phyloP scores from a whole-genome alignment of 2,888 invertebrate species.

The Drosophila subsilvestris region DNA sequence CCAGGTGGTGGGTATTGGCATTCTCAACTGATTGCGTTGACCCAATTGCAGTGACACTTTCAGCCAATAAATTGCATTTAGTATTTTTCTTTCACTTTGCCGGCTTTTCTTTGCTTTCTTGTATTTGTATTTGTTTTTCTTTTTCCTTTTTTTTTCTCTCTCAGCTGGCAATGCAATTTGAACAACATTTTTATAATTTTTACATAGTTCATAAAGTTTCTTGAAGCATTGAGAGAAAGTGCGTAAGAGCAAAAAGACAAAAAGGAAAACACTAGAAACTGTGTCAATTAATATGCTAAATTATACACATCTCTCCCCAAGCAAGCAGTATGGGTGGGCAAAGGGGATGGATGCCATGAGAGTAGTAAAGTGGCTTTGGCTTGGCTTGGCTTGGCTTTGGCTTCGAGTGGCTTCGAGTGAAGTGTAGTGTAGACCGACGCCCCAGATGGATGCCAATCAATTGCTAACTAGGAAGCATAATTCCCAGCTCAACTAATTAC shows the following conservation, averaged over 20 bases:
- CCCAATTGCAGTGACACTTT: slow-evolving; percentile 74
- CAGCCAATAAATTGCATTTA: slow-evolving; percentile 75
- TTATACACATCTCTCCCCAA: slow-evolving; percentile 64
- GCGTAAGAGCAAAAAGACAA: slow-evolving; percentile 51
- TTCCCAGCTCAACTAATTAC: slow-evolving; percentile 80
- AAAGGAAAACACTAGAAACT: slow-evolving; percentile 63
- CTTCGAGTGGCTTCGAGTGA: not conserved
- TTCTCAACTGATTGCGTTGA: slow-evolving; percentile 56
- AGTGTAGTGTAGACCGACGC: slow-evolving; percentile 47
- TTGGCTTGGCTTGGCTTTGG: too few species aligned
- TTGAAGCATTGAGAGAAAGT: slow-evolving; percentile 67
- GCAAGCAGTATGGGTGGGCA: slow-evolving; percentile 31
- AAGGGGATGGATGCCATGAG: too few species aligned
- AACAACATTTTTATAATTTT: slow-evolving; percentile 58
- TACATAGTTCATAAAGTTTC: slow-evolving; percentile 79
- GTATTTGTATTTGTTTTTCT: slow-evolving; percentile 49
- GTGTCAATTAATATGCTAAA: slow-evolving; percentile 80
- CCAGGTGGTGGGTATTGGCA: slow-evolving; percentile 15
- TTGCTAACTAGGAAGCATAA: slow-evolving; percentile 81
- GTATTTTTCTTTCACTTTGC: slow-evolving; percentile 68
- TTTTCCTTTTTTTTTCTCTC: slow-evolving; percentile 12
- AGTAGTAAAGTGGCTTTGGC: too few species aligned
- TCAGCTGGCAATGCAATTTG: slow-evolving; percentile 35
- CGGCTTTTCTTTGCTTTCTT: slow-evolving; percentile 58
- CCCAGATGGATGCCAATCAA: slow-evolving; percentile 78